Evolutionary conservation across 92 coral and sea anemone species (phyloP).

Genomic region (Epizoanthus stellaris): DNA sequence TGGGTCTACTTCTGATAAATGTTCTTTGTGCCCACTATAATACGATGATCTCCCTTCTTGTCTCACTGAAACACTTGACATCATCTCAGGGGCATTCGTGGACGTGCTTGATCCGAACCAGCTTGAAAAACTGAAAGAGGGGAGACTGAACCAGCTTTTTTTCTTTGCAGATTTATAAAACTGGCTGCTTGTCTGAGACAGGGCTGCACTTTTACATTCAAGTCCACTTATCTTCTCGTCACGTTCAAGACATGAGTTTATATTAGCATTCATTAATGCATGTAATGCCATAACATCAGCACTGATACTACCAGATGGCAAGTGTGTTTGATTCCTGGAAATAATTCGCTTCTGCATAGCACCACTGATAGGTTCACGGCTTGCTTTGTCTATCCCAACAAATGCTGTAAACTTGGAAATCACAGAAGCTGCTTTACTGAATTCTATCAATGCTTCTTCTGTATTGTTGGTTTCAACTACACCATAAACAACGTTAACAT

Average conservation of each 20-base stretch:
- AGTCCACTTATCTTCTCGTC: background rate
- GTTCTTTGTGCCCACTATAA: background rate
- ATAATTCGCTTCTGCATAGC: conserved; percentile 23
- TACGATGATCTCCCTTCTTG: background rate
- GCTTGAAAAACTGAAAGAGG: background rate
- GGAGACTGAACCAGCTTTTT: background rate
- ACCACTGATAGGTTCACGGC: conserved; percentile 52
- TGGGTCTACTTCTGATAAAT: background rate
- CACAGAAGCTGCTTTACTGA: conserved; percentile 72
- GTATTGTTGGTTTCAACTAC: background rate
- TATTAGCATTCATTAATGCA: background rate
- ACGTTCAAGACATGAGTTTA: background rate
- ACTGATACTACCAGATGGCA: too few species aligned
- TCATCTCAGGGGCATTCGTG: background rate
- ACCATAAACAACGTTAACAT: background rate
- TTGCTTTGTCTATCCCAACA: conserved; percentile 77
- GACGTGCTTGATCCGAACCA: background rate
- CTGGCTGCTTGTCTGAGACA: background rate
- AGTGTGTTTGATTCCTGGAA: background rate
- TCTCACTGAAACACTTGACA: background rate
- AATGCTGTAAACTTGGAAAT: conserved; percentile 75
- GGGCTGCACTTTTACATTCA: background rate
- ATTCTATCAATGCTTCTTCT: conserved; percentile 53
- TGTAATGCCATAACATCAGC: background rate
- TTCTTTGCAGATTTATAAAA: background rate